phyloP scores from a whole-genome alignment of 2,888 invertebrate genomes.

The Physocephala rufipes region DNA sequence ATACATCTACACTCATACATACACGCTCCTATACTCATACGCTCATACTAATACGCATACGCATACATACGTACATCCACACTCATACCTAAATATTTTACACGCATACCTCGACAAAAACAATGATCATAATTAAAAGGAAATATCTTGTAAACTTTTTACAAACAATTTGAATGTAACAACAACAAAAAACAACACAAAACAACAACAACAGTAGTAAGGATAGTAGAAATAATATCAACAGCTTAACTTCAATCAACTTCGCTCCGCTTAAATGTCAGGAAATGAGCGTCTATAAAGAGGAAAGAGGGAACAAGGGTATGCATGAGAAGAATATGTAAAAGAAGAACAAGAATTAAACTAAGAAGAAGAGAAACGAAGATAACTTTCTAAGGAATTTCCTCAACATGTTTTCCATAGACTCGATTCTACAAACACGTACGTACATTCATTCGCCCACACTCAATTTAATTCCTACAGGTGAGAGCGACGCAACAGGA shows the following conservation, averaged over 20 bases:
- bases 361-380: background rate
- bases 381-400: constrained; percentile 20
- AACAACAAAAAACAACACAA: too few relatives aligned
- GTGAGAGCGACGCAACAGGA: background rate
- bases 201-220: background rate
- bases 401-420: background rate
- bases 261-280: background rate
- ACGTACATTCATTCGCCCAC: too few relatives aligned
- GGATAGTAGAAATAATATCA: too few relatives aligned
- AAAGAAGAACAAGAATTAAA: too few relatives aligned
- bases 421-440: too few relatives aligned
- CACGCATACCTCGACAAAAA: background rate
- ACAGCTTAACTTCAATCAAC: background rate
- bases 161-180: constrained; percentile 52
- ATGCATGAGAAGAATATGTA: background rate
- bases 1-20: background rate
- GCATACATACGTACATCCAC: background rate
- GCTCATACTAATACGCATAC: background rate
- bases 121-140: constrained; percentile 44
- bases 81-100: background rate
- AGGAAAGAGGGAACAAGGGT: background rate
- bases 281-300: too few relatives aligned
- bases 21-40: background rate
- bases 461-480: too few relatives aligned
- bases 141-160: constrained; percentile 50